These are phyloP conservation scores for Zeugodacus cucurbitae DNA, from an alignment of 1,140 invertebrate species.

Conservation along the genomic window DNA sequence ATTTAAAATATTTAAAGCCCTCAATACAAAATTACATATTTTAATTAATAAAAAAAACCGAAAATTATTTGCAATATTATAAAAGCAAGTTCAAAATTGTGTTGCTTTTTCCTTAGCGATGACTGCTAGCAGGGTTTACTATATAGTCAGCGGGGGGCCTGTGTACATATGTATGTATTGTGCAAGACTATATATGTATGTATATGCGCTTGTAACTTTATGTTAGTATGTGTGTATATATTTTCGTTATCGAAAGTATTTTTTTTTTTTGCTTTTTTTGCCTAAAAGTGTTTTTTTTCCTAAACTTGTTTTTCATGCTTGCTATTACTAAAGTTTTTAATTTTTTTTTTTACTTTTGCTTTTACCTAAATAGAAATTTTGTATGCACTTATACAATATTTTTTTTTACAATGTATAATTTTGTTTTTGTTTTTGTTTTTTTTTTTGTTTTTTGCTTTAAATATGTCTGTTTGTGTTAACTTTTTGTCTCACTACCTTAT, in stretches of 20 bases:
- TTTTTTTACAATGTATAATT: conserved; percentile 15
- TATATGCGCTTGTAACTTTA: not conserved
- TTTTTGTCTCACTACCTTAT: conserved; percentile 45
- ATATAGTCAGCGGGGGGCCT: not conserved
- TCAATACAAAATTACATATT: conserved; percentile 11
- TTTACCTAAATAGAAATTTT: conserved; percentile 4
- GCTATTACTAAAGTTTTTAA: not conserved
- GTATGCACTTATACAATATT: not conserved
- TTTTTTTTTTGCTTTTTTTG: not conserved
- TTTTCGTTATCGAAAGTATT: not conserved
- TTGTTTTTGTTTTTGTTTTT: not conserved
- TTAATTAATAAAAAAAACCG: not conserved
- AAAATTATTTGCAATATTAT: not conserved
- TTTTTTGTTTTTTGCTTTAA: conserved; percentile 29
- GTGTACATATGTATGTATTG: not conserved
- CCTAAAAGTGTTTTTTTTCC: not conserved
- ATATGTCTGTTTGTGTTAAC: conserved; percentile 46
- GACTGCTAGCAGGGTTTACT: not conserved
- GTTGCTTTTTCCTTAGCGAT: not conserved
- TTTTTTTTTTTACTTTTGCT: not conserved
- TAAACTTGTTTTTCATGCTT: not conserved
- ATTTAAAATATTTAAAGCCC: not conserved
- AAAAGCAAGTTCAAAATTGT: not conserved
- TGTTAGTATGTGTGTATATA: conserved; percentile 19
- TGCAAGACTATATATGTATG: conserved; percentile 28